Percentiles rank a stretch among this genome's conserved stretches.
phyloP scores from a whole-genome alignment of 2,888 invertebrate species.

The Cantharis rustica region DNA sequence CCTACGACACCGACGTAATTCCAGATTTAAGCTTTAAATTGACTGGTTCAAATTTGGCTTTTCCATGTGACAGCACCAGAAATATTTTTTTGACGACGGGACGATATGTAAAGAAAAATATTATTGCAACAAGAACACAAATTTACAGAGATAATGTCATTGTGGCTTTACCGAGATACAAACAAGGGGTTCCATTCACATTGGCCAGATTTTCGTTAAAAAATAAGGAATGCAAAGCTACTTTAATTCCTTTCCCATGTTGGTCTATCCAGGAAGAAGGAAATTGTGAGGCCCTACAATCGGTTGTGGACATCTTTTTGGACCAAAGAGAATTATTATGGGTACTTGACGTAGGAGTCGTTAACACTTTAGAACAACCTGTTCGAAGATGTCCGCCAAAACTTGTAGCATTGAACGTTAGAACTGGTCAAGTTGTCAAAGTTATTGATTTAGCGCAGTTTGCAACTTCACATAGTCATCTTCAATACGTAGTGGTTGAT shows the following conservation, averaged over 20 bases:
- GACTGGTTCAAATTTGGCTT: constrained; percentile 56
- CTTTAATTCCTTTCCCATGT: constrained; percentile 67
- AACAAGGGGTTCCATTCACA: constrained; percentile 65
- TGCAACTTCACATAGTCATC: constrained; percentile 58
- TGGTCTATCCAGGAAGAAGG: constrained; percentile 74
- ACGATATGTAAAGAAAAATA: constrained; percentile 63
- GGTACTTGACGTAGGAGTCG: constrained; percentile 65
- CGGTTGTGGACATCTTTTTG: constrained; percentile 68
- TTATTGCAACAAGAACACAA: constrained; percentile 66
- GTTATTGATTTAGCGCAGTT: constrained; percentile 61
- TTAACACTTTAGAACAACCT: constrained; percentile 64
- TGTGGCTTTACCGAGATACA: constrained; percentile 65
- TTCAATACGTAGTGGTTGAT: constrained; percentile 66
- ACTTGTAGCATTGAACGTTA: constrained; percentile 63
- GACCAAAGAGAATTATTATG: constrained; percentile 65
- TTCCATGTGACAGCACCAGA: constrained; percentile 65
- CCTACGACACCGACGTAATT: background rate
- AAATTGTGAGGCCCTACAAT: constrained; percentile 70
- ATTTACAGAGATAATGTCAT: constrained; percentile 63
- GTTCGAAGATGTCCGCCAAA: constrained; percentile 64
- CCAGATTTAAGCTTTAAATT: constrained; percentile 44
- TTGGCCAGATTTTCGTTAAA: constrained; percentile 62
- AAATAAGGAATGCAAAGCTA: constrained; percentile 57
- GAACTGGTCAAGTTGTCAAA: constrained; percentile 63
- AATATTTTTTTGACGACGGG: constrained; percentile 63